A percentile compares a stretch with the other conserved stretches of the same genome.
Evolutionary conservation across 2,113 vertebrate species (phyloP).

Genomic region (Chlamydotis undulata): DNA sequence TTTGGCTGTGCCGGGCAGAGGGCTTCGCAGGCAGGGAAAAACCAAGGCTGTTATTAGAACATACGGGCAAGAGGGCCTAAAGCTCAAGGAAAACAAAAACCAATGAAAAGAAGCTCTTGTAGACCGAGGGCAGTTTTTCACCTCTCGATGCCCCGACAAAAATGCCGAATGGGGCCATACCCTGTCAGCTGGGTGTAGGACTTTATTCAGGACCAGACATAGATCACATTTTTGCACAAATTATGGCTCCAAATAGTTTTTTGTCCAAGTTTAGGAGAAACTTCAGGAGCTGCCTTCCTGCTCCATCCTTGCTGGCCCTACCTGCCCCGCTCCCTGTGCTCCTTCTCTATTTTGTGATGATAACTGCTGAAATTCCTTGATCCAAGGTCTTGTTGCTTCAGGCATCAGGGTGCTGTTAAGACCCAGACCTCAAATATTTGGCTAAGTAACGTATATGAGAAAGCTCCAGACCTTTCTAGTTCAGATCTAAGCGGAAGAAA

Average conservation of each 20-base stretch:
- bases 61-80: background rate
- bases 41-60: fast-evolving
- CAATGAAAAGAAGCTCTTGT: background rate
- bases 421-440: background rate
- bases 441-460: background rate
- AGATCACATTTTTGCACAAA: too few relatives aligned
- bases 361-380: background rate
- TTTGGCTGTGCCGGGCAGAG: background rate
- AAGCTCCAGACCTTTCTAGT: background rate
- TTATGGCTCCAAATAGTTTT: background rate
- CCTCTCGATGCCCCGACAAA: fast-evolving
- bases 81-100: background rate
- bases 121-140: background rate
- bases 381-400: background rate
- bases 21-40: background rate
- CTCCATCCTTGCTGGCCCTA: background rate
- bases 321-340: background rate
- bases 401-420: background rate
- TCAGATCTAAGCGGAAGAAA: background rate
- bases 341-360: fast-evolving
- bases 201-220: background rate
- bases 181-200: background rate
- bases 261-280: background rate
- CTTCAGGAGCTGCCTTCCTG: background rate
- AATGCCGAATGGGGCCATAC: too few relatives aligned